phyloP scores from a whole-genome alignment of 2,888 invertebrate genomes.

The Erpobdella octoculata region DNA sequence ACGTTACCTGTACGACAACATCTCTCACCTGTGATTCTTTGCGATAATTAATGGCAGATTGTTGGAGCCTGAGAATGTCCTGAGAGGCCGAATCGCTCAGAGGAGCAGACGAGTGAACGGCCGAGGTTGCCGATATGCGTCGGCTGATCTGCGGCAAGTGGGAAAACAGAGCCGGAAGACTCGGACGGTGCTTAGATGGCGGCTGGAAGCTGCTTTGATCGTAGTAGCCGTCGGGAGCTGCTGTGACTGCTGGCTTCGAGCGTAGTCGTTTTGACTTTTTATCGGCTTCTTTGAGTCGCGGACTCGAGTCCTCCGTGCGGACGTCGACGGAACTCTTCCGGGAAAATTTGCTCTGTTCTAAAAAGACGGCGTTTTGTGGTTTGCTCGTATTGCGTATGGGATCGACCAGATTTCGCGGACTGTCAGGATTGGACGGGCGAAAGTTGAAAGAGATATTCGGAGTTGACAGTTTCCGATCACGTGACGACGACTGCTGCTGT shows the following conservation, averaged over 20 bases:
- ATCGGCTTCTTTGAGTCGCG: neutral
- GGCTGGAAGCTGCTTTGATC: too few species aligned
- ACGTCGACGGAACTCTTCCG: neutral
- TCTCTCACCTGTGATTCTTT: too few species aligned
- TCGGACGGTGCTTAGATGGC: neutral
- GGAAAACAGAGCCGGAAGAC: neutral
- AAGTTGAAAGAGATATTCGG: neutral
- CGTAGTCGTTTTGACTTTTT: neutral
- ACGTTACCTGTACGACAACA: too few species aligned
- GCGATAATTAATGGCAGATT: too few species aligned
- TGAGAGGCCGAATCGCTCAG: neutral
- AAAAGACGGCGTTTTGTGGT: neutral
- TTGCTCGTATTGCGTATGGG: neutral
- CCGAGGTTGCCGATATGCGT: too few species aligned
- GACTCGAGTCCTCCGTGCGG: too few species aligned
- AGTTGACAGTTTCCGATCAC: neutral
- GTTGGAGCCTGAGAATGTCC: neutral
- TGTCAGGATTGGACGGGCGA: neutral
- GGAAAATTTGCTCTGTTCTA: neutral
- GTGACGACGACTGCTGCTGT: too few species aligned
- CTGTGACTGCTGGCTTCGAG: too few species aligned
- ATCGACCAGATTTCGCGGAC: too few species aligned
- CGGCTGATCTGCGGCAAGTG: neutral
- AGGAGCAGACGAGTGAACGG: neutral
- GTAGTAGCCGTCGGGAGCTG: too few species aligned